phyloP scores from a whole-genome alignment of 2,888 invertebrate species.

The Craniophora ligustri region DNA sequence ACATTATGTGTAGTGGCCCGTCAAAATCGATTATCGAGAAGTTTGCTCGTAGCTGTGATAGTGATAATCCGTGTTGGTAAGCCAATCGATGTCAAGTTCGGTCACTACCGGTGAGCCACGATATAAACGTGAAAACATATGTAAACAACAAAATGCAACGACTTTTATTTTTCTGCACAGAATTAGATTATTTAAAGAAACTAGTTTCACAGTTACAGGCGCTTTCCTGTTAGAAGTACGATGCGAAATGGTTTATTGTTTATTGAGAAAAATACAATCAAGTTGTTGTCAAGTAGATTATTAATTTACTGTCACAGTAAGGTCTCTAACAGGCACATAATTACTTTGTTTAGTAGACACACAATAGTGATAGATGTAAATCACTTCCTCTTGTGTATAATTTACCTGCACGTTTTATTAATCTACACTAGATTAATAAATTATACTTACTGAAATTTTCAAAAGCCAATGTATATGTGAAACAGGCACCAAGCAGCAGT shows the following conservation, averaged over 20 bases:
- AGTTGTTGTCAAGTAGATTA: background rate
- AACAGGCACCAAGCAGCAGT: constrained; percentile 42
- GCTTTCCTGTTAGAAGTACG: constrained; percentile 9
- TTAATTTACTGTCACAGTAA: background rate
- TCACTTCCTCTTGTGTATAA: constrained; percentile 9
- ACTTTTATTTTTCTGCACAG: background rate
- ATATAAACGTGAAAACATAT: constrained; percentile 4
- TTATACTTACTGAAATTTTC: constrained; percentile 68
- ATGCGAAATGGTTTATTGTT: background rate
- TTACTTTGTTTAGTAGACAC: background rate
- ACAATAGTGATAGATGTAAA: background rate
- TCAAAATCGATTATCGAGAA: constrained; percentile 29
- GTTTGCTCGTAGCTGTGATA: constrained; percentile 12
- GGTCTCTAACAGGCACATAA: background rate
- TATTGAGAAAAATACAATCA: background rate
- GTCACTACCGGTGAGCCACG: constrained; percentile 7
- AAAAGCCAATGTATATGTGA: constrained; percentile 42
- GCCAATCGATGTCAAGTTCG: constrained; percentile 22
- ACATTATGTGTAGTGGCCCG: no score
- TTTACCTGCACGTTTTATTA: background rate
- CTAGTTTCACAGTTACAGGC: background rate
- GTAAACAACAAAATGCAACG: background rate
- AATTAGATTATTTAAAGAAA: background rate
- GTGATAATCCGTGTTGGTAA: constrained; percentile 20
- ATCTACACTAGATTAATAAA: background rate